Percentiles rank a stretch among this genome's conserved stretches.
Evolutionary conservation across 2,888 invertebrate genomes (phyloP).

Genomic region (Ormyrus labotus): DNA sequence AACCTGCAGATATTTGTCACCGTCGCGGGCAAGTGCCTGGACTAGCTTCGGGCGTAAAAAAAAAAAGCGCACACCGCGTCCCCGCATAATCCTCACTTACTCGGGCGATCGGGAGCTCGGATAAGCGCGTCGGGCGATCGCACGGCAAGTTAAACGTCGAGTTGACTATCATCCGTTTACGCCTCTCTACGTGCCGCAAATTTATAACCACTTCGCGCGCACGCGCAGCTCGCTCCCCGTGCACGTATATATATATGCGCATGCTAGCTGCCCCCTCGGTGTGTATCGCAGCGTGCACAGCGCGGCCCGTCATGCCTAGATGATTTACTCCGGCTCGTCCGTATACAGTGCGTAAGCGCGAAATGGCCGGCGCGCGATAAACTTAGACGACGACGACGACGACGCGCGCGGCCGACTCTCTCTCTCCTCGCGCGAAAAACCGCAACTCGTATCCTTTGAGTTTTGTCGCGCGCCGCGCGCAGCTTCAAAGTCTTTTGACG

Average conservation of each 20-base stretch:
- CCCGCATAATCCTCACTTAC: not conserved
- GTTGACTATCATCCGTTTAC: constrained; percentile 63
- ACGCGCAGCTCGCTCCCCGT: not conserved
- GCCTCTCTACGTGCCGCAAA: constrained; percentile 62
- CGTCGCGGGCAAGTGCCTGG: too few species aligned
- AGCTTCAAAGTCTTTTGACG: not conserved
- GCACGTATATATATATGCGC: not conserved
- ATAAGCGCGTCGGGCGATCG: constrained; percentile 58
- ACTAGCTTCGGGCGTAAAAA: too few species aligned
- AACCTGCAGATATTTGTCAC: too few species aligned
- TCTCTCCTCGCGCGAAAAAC: too few species aligned
- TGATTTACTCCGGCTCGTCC: constrained; percentile 59
- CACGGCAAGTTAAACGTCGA: constrained; percentile 59
- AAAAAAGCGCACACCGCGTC: not conserved
- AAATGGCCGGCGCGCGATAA: constrained; percentile 26
- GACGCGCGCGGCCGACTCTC: not conserved
- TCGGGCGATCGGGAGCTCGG: constrained; percentile 37
- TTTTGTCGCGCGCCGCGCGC: too few species aligned
- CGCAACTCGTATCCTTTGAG: too few species aligned
- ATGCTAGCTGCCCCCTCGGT: constrained; percentile 52
- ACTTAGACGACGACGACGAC: constrained; percentile 15
- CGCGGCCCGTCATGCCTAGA: constrained; percentile 56
- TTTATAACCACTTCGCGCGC: constrained; percentile 64
- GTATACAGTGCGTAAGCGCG: too few species aligned
- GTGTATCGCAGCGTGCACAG: constrained; percentile 53